phyloP scores from a whole-genome alignment of 2,888 invertebrate species.

The Halictus quadricinctus region DNA sequence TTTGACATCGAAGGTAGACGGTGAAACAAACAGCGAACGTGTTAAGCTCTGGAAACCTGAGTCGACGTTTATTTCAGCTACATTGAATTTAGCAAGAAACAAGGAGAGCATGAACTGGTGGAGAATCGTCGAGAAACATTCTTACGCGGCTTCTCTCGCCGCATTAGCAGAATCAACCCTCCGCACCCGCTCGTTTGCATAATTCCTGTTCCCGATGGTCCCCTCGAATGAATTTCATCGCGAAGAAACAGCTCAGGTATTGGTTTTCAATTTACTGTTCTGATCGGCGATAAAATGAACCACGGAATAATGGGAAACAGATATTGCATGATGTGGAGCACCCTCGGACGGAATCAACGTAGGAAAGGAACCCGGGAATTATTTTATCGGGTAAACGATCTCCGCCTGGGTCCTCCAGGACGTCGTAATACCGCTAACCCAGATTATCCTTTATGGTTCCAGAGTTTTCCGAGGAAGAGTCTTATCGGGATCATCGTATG shows the following conservation, averaged over 20 bases:
- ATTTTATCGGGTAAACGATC: conserved; percentile 7
- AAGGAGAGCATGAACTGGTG: neutral
- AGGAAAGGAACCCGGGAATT: neutral
- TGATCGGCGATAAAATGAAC: neutral
- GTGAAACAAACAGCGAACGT: too few species aligned
- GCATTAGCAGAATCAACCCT: conserved; percentile 43
- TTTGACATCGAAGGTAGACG: too few species aligned
- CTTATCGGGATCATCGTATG: neutral
- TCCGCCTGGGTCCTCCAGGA: neutral
- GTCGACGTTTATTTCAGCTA: neutral
- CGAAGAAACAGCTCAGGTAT: neutral
- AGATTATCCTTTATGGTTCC: neutral
- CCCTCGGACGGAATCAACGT: neutral
- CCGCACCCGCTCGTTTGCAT: conserved; percentile 26
- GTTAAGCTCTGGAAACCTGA: neutral
- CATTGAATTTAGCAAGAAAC: neutral
- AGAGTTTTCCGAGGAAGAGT: neutral
- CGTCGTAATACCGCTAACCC: conserved; percentile 3
- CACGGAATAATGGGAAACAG: conserved; percentile 10
- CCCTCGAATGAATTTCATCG: conserved; percentile 18
- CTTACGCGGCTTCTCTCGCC: conserved; percentile 16
- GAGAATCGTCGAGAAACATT: conserved; percentile 33
- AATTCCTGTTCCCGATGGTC: conserved; percentile 32
- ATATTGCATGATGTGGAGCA: neutral
- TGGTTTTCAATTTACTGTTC: conserved; percentile 13